A percentile compares a stretch with the other conserved stretches of the same genome.
phyloP scores from a whole-genome alignment of 2,888 invertebrate species.

The Rhimphoctona megacephalus region DNA sequence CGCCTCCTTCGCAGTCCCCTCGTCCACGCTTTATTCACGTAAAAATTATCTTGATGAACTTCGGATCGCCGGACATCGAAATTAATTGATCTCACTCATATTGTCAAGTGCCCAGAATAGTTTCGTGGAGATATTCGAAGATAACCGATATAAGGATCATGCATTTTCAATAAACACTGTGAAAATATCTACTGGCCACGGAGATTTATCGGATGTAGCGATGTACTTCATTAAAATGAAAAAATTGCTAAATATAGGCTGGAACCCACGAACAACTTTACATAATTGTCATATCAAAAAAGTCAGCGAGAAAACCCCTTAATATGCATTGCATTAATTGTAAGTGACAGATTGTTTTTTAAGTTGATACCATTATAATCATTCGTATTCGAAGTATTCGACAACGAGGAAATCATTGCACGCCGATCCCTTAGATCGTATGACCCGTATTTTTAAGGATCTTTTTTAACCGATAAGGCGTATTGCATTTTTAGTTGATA shows the following conservation, averaged over 20 bases:
- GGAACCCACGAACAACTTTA: not conserved
- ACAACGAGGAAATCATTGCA: not conserved
- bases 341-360: not conserved
- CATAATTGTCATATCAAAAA: not conserved
- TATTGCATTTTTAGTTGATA: not conserved
- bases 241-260: not conserved
- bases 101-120: not conserved
- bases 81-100: not conserved
- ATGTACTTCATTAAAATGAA: not conserved
- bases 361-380: not conserved
- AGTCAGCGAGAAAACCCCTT: not conserved
- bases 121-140: not conserved
- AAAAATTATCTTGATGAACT: conserved; percentile 45
- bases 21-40: not conserved
- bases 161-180: not conserved
- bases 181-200: not conserved
- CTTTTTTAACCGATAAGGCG: too few species aligned
- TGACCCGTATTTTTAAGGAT: not conserved
- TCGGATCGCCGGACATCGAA: not conserved
- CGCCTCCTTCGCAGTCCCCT: not conserved
- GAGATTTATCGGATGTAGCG: not conserved
- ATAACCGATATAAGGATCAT: not conserved
- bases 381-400: not conserved
- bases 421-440: not conserved
- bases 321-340: not conserved